Conservation (phyloP, 2,113 vertebrate species). For the Cyanistes caeruleus region DNA sequence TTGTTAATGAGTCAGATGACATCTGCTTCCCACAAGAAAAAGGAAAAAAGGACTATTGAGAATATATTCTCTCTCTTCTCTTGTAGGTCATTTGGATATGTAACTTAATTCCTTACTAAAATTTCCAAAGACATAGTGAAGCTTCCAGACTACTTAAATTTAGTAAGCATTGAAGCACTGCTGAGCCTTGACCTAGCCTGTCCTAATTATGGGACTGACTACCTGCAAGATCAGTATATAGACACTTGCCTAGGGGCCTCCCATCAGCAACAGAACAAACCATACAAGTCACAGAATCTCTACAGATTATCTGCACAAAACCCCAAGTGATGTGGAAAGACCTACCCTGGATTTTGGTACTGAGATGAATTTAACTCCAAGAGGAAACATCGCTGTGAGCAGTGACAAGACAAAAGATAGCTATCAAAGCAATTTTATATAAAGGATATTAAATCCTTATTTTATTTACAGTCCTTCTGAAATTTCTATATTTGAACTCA, state of each 20-base stretch:
- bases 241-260: neutral
- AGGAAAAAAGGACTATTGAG: neutral
- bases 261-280: neutral
- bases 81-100: neutral
- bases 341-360: neutral
- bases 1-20: neutral
- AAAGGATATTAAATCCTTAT: neutral
- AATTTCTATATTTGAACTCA: neutral
- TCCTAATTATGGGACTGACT: neutral
- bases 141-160: neutral
- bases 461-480: neutral
- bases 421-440: neutral
- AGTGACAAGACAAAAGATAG: neutral
- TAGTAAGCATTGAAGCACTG: neutral
- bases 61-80: neutral
- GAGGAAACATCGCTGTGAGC: neutral
- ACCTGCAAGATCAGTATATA: rapidly evolving
- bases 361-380: neutral
- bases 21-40: neutral
- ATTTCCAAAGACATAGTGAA: neutral
- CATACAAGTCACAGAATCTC: neutral
- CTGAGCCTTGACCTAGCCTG: neutral
- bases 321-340: neutral
- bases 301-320: neutral
- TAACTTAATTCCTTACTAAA: neutral